phyloP scores from a whole-genome alignment of 2,888 invertebrate species.

The Acanthosepion esculentum region DNA sequence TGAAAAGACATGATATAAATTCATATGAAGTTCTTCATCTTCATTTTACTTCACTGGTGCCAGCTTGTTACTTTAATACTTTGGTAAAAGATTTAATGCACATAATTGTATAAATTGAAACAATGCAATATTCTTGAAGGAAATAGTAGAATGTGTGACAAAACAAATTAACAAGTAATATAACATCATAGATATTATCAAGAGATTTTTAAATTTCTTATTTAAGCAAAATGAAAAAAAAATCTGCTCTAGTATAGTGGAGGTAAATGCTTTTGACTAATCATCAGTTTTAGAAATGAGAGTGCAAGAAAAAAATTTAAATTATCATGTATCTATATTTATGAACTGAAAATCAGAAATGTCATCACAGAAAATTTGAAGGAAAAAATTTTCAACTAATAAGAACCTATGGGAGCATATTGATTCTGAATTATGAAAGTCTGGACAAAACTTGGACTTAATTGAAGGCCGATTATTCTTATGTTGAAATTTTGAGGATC shows the following conservation, averaged over 20 bases:
- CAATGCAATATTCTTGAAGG: too few relatives aligned
- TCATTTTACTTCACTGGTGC: too few relatives aligned
- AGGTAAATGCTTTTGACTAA: neutral
- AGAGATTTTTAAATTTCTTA: too few relatives aligned
- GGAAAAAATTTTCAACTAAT: neutral
- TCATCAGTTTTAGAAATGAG: neutral
- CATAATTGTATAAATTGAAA: too few relatives aligned
- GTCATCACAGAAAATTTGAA: neutral
- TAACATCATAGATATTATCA: too few relatives aligned
- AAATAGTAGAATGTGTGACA: too few relatives aligned
- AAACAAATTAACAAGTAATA: too few relatives aligned
- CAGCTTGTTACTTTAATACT: too few relatives aligned
- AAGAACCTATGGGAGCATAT: neutral
- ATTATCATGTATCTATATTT: neutral
- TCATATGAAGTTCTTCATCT: too few relatives aligned
- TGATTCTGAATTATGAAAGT: neutral
- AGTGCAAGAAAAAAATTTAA: neutral
- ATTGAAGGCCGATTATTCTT: neutral
- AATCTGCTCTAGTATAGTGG: neutral
- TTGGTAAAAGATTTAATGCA: too few relatives aligned
- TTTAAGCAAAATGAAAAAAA: too few relatives aligned
- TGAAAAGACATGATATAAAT: too few relatives aligned
- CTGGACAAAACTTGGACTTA: neutral
- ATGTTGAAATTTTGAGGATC: neutral
- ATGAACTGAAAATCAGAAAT: neutral